Percentiles rank a stretch among this genome's conserved stretches.
Evolutionary conservation across 2,888 invertebrate genomes (phyloP).

Genomic region (Drosophila cracens): DNA sequence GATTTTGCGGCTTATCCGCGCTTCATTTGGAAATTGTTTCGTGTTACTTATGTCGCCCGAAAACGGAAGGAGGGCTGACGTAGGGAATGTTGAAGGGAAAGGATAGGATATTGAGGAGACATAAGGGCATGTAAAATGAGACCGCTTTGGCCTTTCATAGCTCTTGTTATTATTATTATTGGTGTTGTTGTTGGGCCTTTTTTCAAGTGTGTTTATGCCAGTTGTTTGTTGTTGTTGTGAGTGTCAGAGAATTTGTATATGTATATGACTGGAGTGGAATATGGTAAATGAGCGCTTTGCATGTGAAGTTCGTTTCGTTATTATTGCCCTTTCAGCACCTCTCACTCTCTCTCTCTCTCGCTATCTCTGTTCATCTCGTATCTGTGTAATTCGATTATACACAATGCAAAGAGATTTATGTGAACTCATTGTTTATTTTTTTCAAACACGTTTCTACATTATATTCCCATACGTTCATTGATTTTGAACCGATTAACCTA

Average conservation of each 20-base stretch:
- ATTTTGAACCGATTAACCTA: slow-evolving; percentile 73
- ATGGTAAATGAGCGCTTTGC: slow-evolving; percentile 75
- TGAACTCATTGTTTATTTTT: slow-evolving; percentile 46
- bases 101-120: slow-evolving; percentile 20
- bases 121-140: slow-evolving; percentile 54
- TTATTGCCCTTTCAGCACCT: slow-evolving; percentile 26
- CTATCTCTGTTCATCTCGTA: slow-evolving; percentile 29
- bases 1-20: slow-evolving; percentile 82
- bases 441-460: slow-evolving; percentile 61
- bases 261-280: slow-evolving; percentile 28
- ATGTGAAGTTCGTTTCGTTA: slow-evolving; percentile 52
- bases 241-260: slow-evolving; percentile 45
- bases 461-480: slow-evolving; percentile 64
- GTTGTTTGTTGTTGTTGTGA: slow-evolving; percentile 58
- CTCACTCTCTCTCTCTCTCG: background rate
- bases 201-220: slow-evolving; percentile 70
- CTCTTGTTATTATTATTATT: slow-evolving; percentile 14
- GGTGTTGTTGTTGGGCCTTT: slow-evolving; percentile 40
- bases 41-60: slow-evolving; percentile 74
- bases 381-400: slow-evolving; percentile 70
- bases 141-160: slow-evolving; percentile 51
- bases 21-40: slow-evolving; percentile 80
- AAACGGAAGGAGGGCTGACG: slow-evolving; percentile 37
- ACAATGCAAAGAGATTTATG: slow-evolving; percentile 72
- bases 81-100: slow-evolving; percentile 5